Base-by-base conservation (phyloP, 2,113 vertebrate species). In the Manacus vitellinus region DNA sequence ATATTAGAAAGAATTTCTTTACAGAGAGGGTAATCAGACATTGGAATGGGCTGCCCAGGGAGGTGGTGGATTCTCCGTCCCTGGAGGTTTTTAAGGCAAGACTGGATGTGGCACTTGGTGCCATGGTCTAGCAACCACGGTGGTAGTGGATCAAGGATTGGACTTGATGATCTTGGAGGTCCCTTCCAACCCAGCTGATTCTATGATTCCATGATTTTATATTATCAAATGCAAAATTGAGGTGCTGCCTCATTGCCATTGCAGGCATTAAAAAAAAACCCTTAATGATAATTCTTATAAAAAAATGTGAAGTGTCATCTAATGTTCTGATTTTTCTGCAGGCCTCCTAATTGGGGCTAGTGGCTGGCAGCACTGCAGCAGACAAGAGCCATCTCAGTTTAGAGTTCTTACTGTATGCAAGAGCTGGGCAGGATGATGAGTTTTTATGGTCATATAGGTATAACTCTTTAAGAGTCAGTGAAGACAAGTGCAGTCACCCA, bases 391-490 rank as follows among this genome's bases (percentile, higher is more conserved):
- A 2, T 67, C 12, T 75, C 31, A 33, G 22, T 58, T 95, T 63
- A 35, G 56, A 77, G 25, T 63, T 84, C 59, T 49, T 74, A 19
- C 17, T 83, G 39, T 74, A 14, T 24, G 5, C 39, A 41, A 35
- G 23, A 63, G 39, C 30, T 78, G 39, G 35, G 12, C n/a, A 71
- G 52, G 25, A 12, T 49, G 24, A 44, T 58, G 67, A 28, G 24
- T 52, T 85, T 4, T 88, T 65, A 14, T 47, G 59, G 62, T 62
- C 1, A 0, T 49, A 6, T 21, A 27, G 16, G 4, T 59, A 4
- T 43, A 22, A 49, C 41, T 56, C 65, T 78, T 52, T 0, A 3
- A 72, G 58, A 62, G 8, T 14, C 0, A 0, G 28, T n/a, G 23
- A 63, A 81, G 47, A 19, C 44, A 79, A 79, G 19, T 66, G 23